These are phyloP conservation scores for Diphyllodes magnificus DNA, from an alignment of 2,113 vertebrate species.

Conservation along the genomic window DNA sequence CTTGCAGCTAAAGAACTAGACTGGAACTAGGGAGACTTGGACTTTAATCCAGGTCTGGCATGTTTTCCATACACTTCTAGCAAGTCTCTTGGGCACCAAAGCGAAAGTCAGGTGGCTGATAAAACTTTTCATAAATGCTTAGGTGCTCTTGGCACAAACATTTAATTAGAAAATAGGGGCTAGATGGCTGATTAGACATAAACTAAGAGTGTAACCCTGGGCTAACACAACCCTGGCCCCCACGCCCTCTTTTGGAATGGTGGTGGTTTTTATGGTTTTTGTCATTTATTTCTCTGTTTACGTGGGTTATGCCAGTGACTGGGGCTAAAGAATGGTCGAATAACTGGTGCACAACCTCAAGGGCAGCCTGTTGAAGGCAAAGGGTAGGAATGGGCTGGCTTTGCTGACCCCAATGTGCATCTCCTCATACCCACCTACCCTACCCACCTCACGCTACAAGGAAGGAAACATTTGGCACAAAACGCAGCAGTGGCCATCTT, in stretches of 20 bases:
- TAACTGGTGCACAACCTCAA: not conserved
- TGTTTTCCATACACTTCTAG: not conserved
- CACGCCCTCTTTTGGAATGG: not conserved
- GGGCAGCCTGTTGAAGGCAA: not conserved
- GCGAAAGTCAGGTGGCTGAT: not conserved
- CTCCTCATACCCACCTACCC: not conserved
- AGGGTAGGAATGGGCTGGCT: not conserved
- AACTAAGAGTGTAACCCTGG: not conserved
- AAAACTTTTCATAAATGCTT: not conserved
- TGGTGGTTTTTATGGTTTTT: not conserved
- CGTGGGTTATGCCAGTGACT: not conserved
- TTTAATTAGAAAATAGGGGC: not conserved
- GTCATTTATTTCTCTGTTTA: not conserved
- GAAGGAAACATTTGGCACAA: not conserved
- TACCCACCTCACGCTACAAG: rapidly evolving
- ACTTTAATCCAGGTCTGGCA: not conserved
- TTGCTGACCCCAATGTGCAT: not conserved
- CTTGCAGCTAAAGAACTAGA: not conserved
- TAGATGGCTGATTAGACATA: not conserved
- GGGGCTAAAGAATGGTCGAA: not conserved
- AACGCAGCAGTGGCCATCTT: not conserved
- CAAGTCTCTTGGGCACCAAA: not conserved
- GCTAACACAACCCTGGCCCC: not conserved
- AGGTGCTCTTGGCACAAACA: not conserved
- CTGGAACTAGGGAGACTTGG: not conserved